Evolutionary conservation across 2,113 vertebrate species (phyloP).

Genomic region (Orientallactaga bullata): DNA sequence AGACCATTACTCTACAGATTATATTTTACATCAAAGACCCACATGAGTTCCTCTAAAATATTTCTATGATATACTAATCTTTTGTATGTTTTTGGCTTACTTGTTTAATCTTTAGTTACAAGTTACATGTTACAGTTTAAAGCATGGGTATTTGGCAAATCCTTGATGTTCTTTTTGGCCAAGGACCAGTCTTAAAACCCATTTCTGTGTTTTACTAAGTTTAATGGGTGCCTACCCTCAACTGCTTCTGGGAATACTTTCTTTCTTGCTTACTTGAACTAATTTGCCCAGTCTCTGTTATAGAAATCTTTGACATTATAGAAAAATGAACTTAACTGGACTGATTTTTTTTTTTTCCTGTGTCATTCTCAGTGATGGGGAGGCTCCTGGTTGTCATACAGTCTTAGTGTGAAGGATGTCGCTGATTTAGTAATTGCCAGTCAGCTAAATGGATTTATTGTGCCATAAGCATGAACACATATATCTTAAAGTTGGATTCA

Average conservation of each 20-base stretch:
- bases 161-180: background rate
- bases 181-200: too few species aligned
- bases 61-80: background rate
- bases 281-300: background rate
- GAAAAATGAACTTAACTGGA: background rate
- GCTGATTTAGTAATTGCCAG: background rate
- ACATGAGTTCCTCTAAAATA: background rate
- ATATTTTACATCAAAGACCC: background rate
- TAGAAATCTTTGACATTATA: background rate
- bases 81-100: background rate
- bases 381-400: background rate
- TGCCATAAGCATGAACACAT: background rate
- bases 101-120: background rate
- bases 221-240: background rate
- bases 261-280: background rate
- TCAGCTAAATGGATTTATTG: background rate
- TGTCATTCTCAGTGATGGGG: background rate
- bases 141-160: background rate
- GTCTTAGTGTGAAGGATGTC: background rate
- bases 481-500: background rate
- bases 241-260: background rate
- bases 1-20: background rate
- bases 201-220: background rate
- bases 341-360: background rate
- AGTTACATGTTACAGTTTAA: fast-evolving